Base-by-base conservation (phyloP, 2,113 vertebrate species). In the Pluvianellus socialis region DNA sequence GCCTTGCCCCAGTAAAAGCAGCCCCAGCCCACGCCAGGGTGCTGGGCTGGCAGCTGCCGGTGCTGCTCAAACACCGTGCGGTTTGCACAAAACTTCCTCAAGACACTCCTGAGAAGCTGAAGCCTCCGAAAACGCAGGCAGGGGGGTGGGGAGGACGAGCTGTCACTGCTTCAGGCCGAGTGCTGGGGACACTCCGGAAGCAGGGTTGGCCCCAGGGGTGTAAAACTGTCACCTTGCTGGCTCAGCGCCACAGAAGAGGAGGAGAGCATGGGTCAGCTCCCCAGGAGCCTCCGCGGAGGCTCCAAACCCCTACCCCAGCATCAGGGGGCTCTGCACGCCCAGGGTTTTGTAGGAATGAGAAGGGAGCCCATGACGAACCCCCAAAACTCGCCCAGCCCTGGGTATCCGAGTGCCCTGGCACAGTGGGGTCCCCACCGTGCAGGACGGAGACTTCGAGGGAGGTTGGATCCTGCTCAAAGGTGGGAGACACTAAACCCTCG, bases 141-240 rank as follows among this genome's bases (percentile, higher is more conserved):
- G 45, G 27, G 27, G 38, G 38, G 38, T 38, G 38, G 40, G 50
- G 28, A 14, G 45, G 20, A 59, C 0, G 1, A 84, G 44, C 7
- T 61, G 65, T 67, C 67, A 61, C 3, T 3, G 45, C 47, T 80
- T 38, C n/a, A 1, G 0, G 38, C 16, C 1, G 3, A 86, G 67
- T 3, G 0, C 27, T 13, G 45, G 82, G 71, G 32, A 95, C 35
- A 1, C 63, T 21, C 40, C n/a, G 4, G 81, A 93, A 90, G 55
- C 2, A 0, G 49, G 33, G 12, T 11, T 45, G n/a, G 45, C 26
- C 45, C 18, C 2, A 1, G 11, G 3, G 10, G 9, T 56, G 49
- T 70, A 27, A 72, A 73, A 76, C 49, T 4, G 11, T 63, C 86
- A 79, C 74, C 3, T 7, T 0, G 0, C 35, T n/a, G 71, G 67